These are phyloP conservation scores for Otolemur crassicaudatus DNA, from an alignment of 2,797 vertebrate species.

Conservation along the genomic window DNA sequence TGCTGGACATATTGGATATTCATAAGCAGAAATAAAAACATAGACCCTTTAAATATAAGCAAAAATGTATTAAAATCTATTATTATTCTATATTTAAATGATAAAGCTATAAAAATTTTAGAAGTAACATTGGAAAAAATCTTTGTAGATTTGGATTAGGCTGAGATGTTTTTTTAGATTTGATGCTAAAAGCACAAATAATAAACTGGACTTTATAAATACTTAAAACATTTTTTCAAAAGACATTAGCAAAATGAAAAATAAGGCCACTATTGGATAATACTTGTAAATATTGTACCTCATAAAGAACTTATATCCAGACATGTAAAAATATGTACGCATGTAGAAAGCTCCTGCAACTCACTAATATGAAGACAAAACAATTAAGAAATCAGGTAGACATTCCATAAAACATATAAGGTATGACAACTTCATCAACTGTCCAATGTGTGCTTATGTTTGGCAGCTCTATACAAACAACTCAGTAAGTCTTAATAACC, in stretches of 20 bases:
- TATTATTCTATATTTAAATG: not conserved
- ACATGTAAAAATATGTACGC: not conserved
- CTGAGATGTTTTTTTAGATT: not conserved
- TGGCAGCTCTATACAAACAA: too few relatives aligned
- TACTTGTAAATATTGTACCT: not conserved
- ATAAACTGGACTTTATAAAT: not conserved
- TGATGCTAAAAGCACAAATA: not conserved
- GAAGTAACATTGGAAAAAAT: not conserved
- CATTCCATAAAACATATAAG: not conserved
- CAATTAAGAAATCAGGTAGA: not conserved
- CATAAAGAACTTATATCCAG: not conserved
- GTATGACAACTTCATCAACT: too few relatives aligned
- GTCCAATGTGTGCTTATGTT: too few relatives aligned
- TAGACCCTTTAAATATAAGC: not conserved
- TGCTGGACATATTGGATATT: not conserved
- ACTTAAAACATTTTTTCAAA: constrained; percentile 9
- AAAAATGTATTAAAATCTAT: not conserved
- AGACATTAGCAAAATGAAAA: not conserved
- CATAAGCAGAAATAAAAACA: not conserved
- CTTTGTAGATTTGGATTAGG: not conserved
- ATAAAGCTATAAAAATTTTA: not conserved
- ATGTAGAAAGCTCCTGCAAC: not conserved
- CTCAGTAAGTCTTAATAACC: too few relatives aligned
- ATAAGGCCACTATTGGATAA: not conserved
- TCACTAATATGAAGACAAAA: not conserved